Base-by-base conservation (phyloP, 1,140 invertebrate genomes). In the Leptopilina clavipes region DNA sequence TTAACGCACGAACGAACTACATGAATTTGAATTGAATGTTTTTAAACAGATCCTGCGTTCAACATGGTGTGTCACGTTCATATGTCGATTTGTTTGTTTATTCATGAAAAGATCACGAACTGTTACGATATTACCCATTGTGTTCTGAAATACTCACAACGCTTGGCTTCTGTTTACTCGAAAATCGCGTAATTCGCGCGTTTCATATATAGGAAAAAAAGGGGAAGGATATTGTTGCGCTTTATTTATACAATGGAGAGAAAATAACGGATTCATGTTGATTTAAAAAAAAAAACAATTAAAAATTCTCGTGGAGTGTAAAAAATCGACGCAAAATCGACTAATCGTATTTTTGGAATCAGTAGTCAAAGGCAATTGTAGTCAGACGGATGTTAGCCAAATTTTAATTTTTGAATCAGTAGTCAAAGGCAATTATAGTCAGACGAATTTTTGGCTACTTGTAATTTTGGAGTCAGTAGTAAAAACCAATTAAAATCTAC, bases 81-180 rank as follows among this genome's bases (percentile, higher is more conserved):
- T 70, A 73, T 45, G 77, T 72, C 74, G 70, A 48, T 17, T 1
- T 48, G 59, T 43, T 54, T 82, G 82, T 83, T 82, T 83, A 73
- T 70, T 65, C 76, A 65, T 45, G 45, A 75, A 78, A 80, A 76
- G 74, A 82, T 82, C 71, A 75, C 52, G 74, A 44, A 78, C 59
- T 70, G 70, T 74, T 70, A 74, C 75, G 74, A 83, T 80, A 83
- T 82, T 83, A 73, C 71, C 74, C 5, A 6, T 40, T 70, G 54
- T 78, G 76, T 75, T 54, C 72, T 52, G 76, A 65, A 80, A 14
- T 14, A 18, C 75, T 31, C 12, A 71, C 31, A 18, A 22, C 54
- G 54, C 73, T 77, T 73, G 48, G 44, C 52, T 76, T 76, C 73
- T 77, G 75, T 71, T 52, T 52, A 52, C 48, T 52, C 48, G n/a